Percentiles rank a stretch among this genome's conserved stretches.
phyloP scores from a whole-genome alignment of 2,113 vertebrate genomes.

The Carlito syrichta region DNA sequence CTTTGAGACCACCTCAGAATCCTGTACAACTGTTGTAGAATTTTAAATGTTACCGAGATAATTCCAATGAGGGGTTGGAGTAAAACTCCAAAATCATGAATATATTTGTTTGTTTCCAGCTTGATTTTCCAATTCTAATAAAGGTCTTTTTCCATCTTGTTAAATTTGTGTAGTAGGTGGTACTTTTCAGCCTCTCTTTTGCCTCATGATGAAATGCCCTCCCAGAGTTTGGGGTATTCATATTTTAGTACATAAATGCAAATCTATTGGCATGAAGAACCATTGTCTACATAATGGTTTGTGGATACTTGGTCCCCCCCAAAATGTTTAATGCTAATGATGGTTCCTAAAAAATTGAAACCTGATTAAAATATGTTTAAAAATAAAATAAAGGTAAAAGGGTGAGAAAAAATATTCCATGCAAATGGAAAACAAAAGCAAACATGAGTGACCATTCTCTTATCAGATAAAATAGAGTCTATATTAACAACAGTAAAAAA shows the following conservation, averaged over 20 bases:
- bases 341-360: constrained; percentile 12
- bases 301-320: background rate
- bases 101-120: background rate
- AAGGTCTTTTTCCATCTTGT: background rate
- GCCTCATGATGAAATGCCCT: background rate
- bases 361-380: background rate
- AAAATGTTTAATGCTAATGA: background rate
- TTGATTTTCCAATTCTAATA: constrained; percentile 27
- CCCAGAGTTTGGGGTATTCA: background rate
- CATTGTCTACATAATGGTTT: constrained; percentile 27
- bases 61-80: background rate
- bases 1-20: background rate
- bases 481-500: no score
- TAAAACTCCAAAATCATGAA: background rate
- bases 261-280: background rate
- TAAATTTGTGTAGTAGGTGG: background rate
- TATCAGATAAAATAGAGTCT: no score
- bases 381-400: no score
- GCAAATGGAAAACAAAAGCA: no score
- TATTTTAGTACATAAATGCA: background rate
- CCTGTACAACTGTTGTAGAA: background rate
- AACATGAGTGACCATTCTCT: no score
- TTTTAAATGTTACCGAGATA: background rate
- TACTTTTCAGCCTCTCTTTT: background rate
- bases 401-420: no score